Conservation (phyloP, 2,113 vertebrate species). For the Azemiops feae region DNA sequence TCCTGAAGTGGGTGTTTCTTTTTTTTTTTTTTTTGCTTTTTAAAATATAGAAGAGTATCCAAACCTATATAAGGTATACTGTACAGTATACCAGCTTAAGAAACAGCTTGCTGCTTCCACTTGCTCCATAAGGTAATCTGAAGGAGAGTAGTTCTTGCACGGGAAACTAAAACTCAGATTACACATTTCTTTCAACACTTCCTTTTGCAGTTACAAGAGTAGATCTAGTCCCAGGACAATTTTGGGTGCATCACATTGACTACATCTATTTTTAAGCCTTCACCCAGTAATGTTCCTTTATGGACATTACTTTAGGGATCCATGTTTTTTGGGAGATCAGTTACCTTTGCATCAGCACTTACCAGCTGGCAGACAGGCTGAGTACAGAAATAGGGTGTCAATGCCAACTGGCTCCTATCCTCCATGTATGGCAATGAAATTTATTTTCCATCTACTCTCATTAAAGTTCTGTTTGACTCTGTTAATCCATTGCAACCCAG, state of each 20-base stretch:
- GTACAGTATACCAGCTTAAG: neutral
- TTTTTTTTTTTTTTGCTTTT: neutral
- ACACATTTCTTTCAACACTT: neutral
- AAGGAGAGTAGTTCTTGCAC: neutral
- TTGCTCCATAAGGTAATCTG: neutral
- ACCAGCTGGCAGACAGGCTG: conserved; percentile 55
- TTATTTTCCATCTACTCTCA: conserved; percentile 61
- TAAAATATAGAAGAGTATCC: neutral
- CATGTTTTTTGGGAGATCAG: conserved; percentile 53
- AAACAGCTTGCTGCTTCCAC: neutral
- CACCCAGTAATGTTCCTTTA: conserved; percentile 38
- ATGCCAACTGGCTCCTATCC: conserved; percentile 37
- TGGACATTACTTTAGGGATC: conserved; percentile 34
- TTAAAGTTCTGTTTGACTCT: conserved; percentile 57
- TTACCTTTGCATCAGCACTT: conserved; percentile 61
- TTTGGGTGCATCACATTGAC: conserved; percentile 37
- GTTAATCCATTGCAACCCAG: conserved; percentile 42
- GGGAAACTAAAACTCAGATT: neutral
- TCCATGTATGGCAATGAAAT: conserved; percentile 53
- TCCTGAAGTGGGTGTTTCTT: neutral
- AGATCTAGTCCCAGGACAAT: conserved; percentile 18
- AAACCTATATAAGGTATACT: neutral
- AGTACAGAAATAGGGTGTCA: conserved; percentile 53
- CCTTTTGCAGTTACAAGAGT: neutral
- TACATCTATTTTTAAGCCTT: conserved; percentile 58